Evolutionary conservation across 2,888 invertebrate species (phyloP), one percentile per base, ranked within the genome.

Genomic region (Clitarchus hookeri): DNA sequence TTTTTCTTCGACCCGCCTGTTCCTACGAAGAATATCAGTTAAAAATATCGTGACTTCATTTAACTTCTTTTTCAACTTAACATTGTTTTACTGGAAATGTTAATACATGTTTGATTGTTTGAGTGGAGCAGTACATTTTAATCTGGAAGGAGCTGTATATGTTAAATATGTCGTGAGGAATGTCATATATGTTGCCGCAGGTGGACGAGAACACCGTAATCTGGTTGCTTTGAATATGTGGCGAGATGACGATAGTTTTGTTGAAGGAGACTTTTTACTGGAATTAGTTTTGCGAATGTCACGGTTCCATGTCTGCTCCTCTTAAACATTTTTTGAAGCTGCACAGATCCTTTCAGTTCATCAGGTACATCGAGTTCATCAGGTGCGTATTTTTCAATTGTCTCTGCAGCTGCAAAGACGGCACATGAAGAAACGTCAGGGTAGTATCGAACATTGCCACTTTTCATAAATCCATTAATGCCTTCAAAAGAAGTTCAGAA

Each of bases 381-480:
- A 23, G n/a, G 65, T 65, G 65, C 65, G 16, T 11, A 11, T 23
- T 65, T 19, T 65, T 65, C 65, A 65, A 19, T 65, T 65, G 65
- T 23, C 65, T 65, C 65, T 65, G 65, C 65, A 65, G 65, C 65
- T 23, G 65, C n/a, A n/a, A 65, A 65, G 8, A 16, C 23, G 19
- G 16, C 16, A 9, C n/a, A 11, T 65, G 8, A 16, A 65, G 1
- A 65, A 65, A 19, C n/a, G 19, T 65, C 65, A 23, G 65, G 65
- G 65, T 65, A 0, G 19, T 23, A 2, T 65, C 1, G 65, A n/a
- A 65, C 65, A n/a, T 16, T 23, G 19, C 65, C 23, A 65, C 0
- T 65, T 65, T 65, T 65, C 65, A 11, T 65, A n/a, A 65, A n/a
- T 65, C 65, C 65, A 65, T 65, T 65, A 65, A 65, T 65, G 65